Evolutionary conservation across 1,140 invertebrate species (phyloP), one percentile per base, ranked within the genome.

Genomic region (Caerostris darwini): DNA sequence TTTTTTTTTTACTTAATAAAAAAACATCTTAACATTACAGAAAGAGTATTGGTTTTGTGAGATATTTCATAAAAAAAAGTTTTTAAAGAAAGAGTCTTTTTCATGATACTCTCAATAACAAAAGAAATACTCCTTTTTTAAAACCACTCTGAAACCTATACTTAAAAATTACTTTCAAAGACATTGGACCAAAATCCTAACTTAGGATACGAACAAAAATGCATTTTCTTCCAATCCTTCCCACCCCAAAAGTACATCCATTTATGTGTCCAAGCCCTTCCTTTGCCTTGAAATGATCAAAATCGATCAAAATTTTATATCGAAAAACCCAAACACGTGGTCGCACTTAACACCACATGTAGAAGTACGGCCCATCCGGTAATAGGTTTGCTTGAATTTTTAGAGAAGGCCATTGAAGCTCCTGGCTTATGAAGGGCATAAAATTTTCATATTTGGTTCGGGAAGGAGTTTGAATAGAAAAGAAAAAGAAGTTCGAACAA

Each of bases 231-330:
- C 61, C 61, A 67, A 67, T 67, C 61, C 61, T n/a, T 64, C 61
- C 71, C n/a, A 34, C 19, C n/a, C 71, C n/a, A 19, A 53, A 34
- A 77, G 17, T 34, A 77, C 7, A 77, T 19, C 71, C n/a, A 34
- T 19, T 19, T 34, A 77, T 53, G 10, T 77, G 5, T 34, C 7
- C 71, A 34, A 34, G 34, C 34, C 34, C 34, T 34, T 34, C 2
- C 71, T 7, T 8, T 77, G 19, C n/a, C 10, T 8, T 14, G 6
- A n/a, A 83, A n/a, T 57, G n/a, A 17, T 54, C 12, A 83, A 58
- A 83, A 83, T 83, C 82, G 56, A 83, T 83, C 17, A 56, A 58
- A 83, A 58, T 83, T 83, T 83, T 83, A 83, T 83, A 83, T 83
- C 82, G 82, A 83, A 83, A 83, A 83, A 19, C 54, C 82, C 3